phyloP scores from a whole-genome alignment of 2,113 vertebrate species.

The Ascaphus truei region DNA sequence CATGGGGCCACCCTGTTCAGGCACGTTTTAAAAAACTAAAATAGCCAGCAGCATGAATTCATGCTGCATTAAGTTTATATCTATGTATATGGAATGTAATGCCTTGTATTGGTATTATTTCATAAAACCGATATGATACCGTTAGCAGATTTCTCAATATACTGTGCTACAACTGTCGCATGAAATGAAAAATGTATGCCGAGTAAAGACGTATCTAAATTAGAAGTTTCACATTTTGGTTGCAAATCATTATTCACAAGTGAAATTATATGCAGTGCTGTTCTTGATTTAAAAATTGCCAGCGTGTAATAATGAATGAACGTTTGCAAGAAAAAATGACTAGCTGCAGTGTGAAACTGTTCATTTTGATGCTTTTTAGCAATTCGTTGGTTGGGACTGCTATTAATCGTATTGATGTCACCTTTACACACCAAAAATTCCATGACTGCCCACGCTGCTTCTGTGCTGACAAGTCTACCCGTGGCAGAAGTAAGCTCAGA shows the following conservation, averaged over 20 bases:
- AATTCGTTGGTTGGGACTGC: conserved; percentile 23
- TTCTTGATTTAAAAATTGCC: conserved; percentile 8
- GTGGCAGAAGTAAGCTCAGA: neutral
- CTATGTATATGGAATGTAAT: no score
- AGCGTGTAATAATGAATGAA: neutral
- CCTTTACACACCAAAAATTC: conserved; percentile 35
- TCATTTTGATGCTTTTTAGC: conserved; percentile 39
- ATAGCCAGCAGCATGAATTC: no score
- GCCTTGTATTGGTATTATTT: no score
- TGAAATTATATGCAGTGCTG: neutral
- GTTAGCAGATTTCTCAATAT: no score
- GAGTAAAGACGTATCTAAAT: no score
- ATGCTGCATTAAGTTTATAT: no score
- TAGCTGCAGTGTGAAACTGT: conserved; percentile 5
- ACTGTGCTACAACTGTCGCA: no score
- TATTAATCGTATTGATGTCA: conserved; percentile 52
- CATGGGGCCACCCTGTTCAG: no score
- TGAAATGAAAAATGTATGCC: no score
- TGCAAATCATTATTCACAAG: neutral
- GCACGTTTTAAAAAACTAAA: no score
- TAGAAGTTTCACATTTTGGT: neutral
- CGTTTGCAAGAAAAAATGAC: neutral
- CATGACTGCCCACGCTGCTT: neutral
- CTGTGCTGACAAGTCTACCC: neutral
- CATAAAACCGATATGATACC: no score